Conservation (phyloP, 2,797 vertebrate genomes). For the Neomorphus geoffroyi region DNA sequence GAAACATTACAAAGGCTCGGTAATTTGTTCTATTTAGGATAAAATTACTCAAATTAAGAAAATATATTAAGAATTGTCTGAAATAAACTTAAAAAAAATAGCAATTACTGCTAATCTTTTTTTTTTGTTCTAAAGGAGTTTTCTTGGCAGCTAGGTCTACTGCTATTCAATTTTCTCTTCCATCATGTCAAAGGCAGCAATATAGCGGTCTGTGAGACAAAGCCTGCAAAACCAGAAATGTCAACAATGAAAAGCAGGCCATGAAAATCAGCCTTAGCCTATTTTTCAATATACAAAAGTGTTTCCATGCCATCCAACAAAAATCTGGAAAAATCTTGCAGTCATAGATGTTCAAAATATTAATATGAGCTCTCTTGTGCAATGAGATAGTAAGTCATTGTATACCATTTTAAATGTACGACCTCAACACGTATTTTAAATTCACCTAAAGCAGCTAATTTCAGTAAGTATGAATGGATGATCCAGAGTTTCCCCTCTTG, state of each 20-base stretch:
- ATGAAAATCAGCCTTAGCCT: background rate
- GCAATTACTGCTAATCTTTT: background rate
- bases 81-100: background rate
- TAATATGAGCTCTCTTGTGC: background rate
- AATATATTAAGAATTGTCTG: background rate
- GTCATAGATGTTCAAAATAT: background rate
- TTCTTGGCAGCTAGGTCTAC: background rate
- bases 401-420: background rate
- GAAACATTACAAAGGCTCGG: background rate
- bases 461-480: background rate
- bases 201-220: background rate
- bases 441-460: background rate
- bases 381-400: background rate
- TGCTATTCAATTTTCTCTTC: background rate
- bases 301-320: background rate
- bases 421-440: background rate
- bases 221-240: background rate
- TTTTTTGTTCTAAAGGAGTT: background rate
- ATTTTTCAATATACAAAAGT: background rate
- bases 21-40: background rate
- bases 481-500: background rate
- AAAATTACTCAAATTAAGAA: background rate
- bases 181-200: background rate
- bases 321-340: background rate
- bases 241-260: rapidly evolving